Evolutionary conservation across 2,113 vertebrate species (phyloP).

Genomic region (Elanoides forficatus): DNA sequence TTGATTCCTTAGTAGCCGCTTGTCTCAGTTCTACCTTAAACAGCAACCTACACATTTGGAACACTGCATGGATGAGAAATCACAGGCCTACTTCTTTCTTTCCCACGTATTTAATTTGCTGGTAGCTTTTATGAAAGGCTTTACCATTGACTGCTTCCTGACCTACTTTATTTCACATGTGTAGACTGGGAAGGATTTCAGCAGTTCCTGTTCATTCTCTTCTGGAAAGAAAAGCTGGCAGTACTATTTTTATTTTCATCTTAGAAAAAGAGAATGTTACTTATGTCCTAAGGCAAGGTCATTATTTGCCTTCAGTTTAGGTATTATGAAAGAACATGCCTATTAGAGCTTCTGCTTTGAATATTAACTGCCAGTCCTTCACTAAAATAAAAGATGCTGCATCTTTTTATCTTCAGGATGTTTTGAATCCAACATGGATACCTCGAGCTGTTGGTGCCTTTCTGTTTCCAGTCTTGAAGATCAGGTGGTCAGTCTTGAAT

Average conservation of each 20-base stretch:
- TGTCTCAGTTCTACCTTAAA: conserved; percentile 8
- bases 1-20: background rate
- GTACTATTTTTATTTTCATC: background rate
- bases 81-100: background rate
- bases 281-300: background rate
- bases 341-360: background rate
- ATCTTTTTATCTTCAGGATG: background rate
- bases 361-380: background rate
- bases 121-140: conserved; percentile 9
- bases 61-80: background rate
- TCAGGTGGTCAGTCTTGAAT: background rate
- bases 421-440: background rate
- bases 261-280: background rate
- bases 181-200: background rate
- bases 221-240: background rate
- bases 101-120: background rate
- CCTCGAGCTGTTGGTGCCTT: background rate
- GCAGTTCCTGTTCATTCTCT: background rate
- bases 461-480: background rate
- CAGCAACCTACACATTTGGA: background rate
- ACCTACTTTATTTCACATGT: conserved; percentile 4
- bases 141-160: conserved; percentile 16
- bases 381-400: background rate
- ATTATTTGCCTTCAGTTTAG: background rate
- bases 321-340: background rate